phyloP scores from a whole-genome alignment of 2,888 invertebrate species.

The Tineola bisselliella region DNA sequence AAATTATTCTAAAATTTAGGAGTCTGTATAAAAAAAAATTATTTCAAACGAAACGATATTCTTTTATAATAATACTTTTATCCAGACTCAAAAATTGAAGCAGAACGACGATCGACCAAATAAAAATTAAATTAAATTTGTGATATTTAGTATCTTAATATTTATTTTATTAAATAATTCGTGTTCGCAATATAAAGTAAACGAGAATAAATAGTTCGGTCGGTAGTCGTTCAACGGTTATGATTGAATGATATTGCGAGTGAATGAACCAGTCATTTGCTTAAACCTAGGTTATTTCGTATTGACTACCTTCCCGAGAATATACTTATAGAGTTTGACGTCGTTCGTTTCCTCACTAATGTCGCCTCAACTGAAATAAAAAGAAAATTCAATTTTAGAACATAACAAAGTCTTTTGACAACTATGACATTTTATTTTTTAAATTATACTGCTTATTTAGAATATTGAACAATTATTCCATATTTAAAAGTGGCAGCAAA shows the following conservation, averaged over 20 bases:
- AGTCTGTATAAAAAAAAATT: too few relatives aligned
- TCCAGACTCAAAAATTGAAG: neutral
- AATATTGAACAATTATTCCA: neutral
- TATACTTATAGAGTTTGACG: slow-evolving; percentile 79
- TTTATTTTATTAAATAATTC: neutral
- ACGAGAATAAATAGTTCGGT: neutral
- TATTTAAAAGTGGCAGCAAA: too few relatives aligned
- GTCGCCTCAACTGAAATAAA: slow-evolving; percentile 74
- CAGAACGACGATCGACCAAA: neutral
- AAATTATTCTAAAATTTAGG: neutral
- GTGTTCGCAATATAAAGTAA: neutral
- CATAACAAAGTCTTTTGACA: neutral
- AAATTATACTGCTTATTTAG: neutral
- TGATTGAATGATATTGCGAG: neutral
- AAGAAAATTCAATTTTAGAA: slow-evolving; percentile 14
- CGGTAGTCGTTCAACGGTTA: neutral
- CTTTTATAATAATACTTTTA: too few relatives aligned
- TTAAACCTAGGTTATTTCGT: neutral
- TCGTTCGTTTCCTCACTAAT: slow-evolving; percentile 75
- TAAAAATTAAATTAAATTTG: neutral
- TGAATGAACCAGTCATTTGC: slow-evolving; percentile 1
- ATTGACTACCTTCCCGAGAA: slow-evolving; percentile 76
- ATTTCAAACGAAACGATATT: too few relatives aligned
- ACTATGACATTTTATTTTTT: neutral
- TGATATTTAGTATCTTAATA: neutral